A percentile compares a stretch with the other conserved stretches of the same genome.
phyloP scores from a whole-genome alignment of 2,797 vertebrate species.

The Cuniculus paca region DNA sequence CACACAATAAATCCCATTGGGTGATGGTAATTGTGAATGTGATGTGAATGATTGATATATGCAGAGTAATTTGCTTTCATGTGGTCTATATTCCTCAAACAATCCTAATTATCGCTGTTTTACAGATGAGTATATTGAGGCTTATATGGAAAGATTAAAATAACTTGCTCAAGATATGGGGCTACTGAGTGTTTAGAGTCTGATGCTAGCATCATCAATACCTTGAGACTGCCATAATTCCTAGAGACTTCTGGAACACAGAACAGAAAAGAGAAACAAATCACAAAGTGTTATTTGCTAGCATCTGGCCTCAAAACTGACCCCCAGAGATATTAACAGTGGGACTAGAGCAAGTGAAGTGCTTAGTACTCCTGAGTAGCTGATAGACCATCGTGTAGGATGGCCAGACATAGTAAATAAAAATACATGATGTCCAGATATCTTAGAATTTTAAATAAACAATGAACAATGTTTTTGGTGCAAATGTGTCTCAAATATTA shows the following conservation, averaged over 20 bases:
- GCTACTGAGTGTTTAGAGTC: neutral
- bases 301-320: neutral
- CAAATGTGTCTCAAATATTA: slow-evolving; percentile 10
- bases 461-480: slow-evolving; percentile 13
- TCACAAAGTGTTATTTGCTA: neutral
- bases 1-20: neutral
- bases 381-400: neutral
- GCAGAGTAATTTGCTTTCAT: neutral
- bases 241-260: neutral
- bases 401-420: slow-evolving; percentile 31
- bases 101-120: neutral
- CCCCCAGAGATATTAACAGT: neutral
- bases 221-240: neutral
- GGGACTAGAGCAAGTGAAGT: neutral
- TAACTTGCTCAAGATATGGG: neutral
- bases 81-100: neutral
- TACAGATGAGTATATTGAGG: slow-evolving; percentile 15
- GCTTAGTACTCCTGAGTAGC: neutral
- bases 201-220: neutral
- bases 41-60: neutral
- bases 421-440: slow-evolving; percentile 22
- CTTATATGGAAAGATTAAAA: slow-evolving; percentile 9
- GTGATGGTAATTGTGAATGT: neutral
- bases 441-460: slow-evolving; percentile 47
- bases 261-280: slow-evolving; percentile 18